phyloP scores from a whole-genome alignment of 2,888 invertebrate genomes.

The Callinectes sapidus region DNA sequence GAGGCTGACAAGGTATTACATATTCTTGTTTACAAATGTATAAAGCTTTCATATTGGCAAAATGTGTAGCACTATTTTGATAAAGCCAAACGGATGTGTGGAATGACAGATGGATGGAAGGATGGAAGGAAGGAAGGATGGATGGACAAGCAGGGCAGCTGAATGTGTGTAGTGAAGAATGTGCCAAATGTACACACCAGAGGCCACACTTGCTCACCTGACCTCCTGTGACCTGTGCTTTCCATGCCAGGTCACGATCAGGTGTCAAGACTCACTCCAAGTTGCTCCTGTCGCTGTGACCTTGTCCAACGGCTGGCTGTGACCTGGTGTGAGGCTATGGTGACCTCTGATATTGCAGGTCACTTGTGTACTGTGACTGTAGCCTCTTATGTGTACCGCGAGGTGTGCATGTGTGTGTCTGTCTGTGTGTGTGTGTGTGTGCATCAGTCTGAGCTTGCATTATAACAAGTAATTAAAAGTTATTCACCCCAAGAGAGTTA shows the following conservation, averaged over 20 bases:
- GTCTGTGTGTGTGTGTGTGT: no score
- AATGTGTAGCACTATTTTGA: slow-evolving; percentile 63
- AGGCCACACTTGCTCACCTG: neutral
- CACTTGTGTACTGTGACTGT: neutral
- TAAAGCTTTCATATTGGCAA: slow-evolving; percentile 69
- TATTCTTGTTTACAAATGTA: slow-evolving; percentile 65
- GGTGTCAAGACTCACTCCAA: neutral
- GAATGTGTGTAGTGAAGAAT: neutral
- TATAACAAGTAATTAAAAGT: neutral
- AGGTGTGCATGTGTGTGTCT: neutral
- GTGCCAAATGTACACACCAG: slow-evolving; percentile 60
- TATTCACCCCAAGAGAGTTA: neutral
- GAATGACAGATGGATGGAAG: slow-evolving; percentile 41
- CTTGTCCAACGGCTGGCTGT: neutral
- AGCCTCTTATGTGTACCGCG: slow-evolving; percentile 8
- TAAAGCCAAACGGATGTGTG: slow-evolving; percentile 60
- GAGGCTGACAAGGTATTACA: slow-evolving; percentile 58
- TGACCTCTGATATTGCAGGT: neutral
- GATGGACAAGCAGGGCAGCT: no score
- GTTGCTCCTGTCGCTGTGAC: neutral
- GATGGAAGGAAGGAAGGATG: slow-evolving; percentile 42
- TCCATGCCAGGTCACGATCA: no score
- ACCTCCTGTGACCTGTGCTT: neutral
- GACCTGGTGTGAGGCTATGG: neutral
- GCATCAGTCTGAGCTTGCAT: neutral